Conservation (phyloP, 1,140 invertebrate genomes). For the Whitmania pigra region DNA sequence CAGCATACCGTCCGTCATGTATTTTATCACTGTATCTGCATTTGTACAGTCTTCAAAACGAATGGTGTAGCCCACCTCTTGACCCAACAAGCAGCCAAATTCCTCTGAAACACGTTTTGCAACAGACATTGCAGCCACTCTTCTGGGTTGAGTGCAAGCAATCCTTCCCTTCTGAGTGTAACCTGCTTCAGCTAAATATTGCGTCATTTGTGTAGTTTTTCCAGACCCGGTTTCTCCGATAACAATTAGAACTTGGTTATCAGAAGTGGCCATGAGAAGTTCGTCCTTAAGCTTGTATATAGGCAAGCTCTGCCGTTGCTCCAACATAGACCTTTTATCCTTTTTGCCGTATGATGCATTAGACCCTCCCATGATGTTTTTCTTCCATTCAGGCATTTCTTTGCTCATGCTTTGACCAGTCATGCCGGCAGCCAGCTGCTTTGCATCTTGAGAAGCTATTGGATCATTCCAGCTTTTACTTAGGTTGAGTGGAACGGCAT, state of each 20-base stretch:
- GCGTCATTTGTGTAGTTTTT: constrained; percentile 98
- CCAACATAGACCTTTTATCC: constrained; percentile 83
- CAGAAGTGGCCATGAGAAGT: constrained; percentile 79
- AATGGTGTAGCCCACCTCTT: constrained; percentile 97
- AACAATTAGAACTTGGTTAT: constrained; percentile 96
- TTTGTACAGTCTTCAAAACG: constrained; percentile 99
- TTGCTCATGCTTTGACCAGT: constrained; percentile 17
- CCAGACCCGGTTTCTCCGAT: constrained; percentile 98
- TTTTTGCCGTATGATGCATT: constrained; percentile 92
- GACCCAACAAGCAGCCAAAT: constrained; percentile 87
- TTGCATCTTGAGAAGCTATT: constrained; percentile 64
- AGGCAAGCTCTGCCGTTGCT: constrained; percentile 86
- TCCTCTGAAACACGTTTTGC: constrained; percentile 97
- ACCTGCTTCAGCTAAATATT: constrained; percentile 91
- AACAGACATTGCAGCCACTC: constrained; percentile 96
- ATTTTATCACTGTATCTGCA: constrained; percentile 93
- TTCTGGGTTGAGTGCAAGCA: constrained; percentile 88
- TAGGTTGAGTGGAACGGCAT: constrained; percentile 63
- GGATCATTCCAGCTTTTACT: constrained; percentile 94
- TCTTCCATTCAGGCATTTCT: constrained; percentile 97
- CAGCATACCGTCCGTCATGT: constrained; percentile 99
- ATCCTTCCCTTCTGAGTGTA: constrained; percentile 84
- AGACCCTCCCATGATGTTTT: constrained; percentile 90
- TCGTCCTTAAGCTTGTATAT: constrained; percentile 92
- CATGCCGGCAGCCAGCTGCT: constrained; percentile 61